Evolutionary conservation across 2,113 vertebrate species (phyloP), one percentile per base, ranked within the genome.

Genomic region (Corvus moneduloides): DNA sequence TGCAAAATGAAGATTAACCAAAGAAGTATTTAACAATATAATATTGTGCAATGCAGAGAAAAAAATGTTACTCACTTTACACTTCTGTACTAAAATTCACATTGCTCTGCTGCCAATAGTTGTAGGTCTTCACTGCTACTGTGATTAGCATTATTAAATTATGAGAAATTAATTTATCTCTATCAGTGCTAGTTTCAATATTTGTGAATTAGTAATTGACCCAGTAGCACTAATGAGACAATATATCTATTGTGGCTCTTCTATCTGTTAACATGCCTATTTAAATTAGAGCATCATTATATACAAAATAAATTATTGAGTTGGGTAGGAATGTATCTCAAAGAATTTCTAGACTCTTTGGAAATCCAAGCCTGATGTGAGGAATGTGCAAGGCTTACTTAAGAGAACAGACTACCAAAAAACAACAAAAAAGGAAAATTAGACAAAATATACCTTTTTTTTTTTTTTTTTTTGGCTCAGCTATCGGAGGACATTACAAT

Each of bases 171-270:
- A 62, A 98, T 98, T 97, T 94, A 90, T 97, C 94, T 98, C 97
- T 92, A 96, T 97, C 96, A 96, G 81, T 92, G 95, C 80, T 97
- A 92, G 93, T 97, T 97, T 97, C 97, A 98, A 96, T 97, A 97
- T 98, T 98, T 98, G 97, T 95, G 92, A 97, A 97, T 98, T 97
- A 97, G 96, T 94, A 97, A 98, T 96, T 87, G 90, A 58, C 68
- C 59, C 80, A 89, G 80, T 71, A 43, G 33, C 89, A 80, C 96
- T 98, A 97, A 98, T 93, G 93, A 86, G 88, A 89, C 84, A 91
- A 93, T 63, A 81, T 73, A 94, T 97, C 91, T 96, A 71, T 97
- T 97, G 93, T 88, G 92, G 75, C 83, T 84, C 77, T 97, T 96
- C 93, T 89, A 94, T 97, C 95, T 97, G 79, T 94, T 97, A 97